Evolutionary conservation across 2,113 vertebrate genomes (phyloP).

Genomic region (Mohoua ochrocephala): DNA sequence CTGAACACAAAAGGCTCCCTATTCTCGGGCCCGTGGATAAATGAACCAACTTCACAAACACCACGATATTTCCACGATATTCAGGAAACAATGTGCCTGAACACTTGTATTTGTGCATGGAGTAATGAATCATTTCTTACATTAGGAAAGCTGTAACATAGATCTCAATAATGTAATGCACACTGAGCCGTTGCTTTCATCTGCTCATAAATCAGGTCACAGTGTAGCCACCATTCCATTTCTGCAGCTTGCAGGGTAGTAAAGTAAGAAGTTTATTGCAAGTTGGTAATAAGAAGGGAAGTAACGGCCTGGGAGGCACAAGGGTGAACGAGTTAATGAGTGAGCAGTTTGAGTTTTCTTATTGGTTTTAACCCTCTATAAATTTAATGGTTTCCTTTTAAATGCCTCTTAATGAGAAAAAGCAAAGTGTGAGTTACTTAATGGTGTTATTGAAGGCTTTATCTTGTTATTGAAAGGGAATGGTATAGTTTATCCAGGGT

Average conservation of each 20-base stretch:
- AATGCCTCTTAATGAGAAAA: not conserved
- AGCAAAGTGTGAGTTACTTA: not conserved
- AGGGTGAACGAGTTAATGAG: not conserved
- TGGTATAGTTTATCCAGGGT: not conserved
- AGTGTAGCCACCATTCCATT: not conserved
- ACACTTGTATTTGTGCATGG: not conserved
- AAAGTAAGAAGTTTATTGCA: not conserved
- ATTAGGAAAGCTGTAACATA: not conserved
- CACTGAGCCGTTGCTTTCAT: not conserved
- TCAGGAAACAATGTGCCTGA: not conserved
- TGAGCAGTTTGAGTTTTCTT: not conserved
- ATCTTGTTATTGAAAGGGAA: not conserved
- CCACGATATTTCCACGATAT: accelerated
- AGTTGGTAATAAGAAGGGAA: not conserved
- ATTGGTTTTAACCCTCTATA: constrained; percentile 14
- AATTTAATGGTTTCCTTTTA: constrained; percentile 14
- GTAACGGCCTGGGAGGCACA: not conserved
- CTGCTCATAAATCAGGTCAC: not conserved
- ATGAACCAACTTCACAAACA: not conserved
- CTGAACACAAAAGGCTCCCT: not conserved
- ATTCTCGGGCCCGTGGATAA: not conserved
- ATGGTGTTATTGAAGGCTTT: not conserved
- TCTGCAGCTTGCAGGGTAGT: not conserved
- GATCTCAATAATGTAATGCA: not conserved
- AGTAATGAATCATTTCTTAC: not conserved